A percentile compares a stretch with the other conserved stretches of the same genome.
Conservation (phyloP, 2,113 vertebrate species). For the Barnardius zonarius region DNA sequence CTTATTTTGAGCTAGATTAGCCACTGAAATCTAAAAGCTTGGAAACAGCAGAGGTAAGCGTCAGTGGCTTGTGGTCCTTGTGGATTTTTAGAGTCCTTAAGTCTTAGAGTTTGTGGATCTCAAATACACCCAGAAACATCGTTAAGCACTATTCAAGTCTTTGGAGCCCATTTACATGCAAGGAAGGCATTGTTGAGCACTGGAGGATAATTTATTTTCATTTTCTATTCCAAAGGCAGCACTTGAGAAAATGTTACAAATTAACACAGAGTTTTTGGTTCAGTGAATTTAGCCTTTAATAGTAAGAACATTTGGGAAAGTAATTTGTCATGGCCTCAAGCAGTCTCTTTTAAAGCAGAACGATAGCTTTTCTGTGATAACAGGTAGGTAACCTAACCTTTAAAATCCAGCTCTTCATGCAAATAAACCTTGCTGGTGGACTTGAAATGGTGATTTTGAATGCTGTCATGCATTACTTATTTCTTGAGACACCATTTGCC, state of each 20-base stretch:
- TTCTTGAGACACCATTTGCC: neutral
- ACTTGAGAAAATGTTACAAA: slow-evolving; percentile 53
- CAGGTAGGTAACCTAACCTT: slow-evolving; percentile 30
- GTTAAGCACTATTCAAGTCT: neutral
- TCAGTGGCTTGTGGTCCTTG: neutral
- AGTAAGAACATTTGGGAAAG: slow-evolving; percentile 14
- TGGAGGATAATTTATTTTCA: slow-evolving; percentile 47
- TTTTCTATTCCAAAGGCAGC: slow-evolving; percentile 8
- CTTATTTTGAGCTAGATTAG: neutral
- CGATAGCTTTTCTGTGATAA: neutral
- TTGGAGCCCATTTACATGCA: neutral
- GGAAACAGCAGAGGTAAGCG: neutral
- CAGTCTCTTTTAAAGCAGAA: neutral
- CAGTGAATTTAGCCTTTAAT: slow-evolving; percentile 22
- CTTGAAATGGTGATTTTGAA: slow-evolving; percentile 29
- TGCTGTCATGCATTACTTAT: neutral
- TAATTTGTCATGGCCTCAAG: slow-evolving; percentile 25
- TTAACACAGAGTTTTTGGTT: slow-evolving; percentile 45
- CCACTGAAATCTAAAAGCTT: neutral
- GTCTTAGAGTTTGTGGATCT: neutral
- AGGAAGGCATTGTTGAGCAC: neutral
- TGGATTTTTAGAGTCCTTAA: neutral
- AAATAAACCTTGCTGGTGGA: slow-evolving; percentile 24
- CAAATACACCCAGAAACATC: neutral
- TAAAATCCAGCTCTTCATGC: slow-evolving; percentile 18